These are phyloP conservation scores for Leptinotarsa undecemlineata DNA, from an alignment of 1,140 invertebrate species.

Conservation along the genomic window DNA sequence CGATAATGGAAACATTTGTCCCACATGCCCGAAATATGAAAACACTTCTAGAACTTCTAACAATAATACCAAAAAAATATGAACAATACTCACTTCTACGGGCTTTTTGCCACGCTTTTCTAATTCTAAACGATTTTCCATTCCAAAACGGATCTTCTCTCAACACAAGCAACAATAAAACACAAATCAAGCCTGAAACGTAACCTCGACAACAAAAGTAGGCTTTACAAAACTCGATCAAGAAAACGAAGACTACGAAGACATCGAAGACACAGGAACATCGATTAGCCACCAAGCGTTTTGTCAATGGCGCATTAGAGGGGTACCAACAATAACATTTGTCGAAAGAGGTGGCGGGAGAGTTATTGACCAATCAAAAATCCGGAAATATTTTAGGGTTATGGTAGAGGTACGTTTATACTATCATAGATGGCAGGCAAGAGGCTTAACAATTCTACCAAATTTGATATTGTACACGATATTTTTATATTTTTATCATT, in stretches of 20 bases:
- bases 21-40: slow-evolving; percentile 27
- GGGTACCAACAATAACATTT: slow-evolving; percentile 37
- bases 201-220: slow-evolving; percentile 26
- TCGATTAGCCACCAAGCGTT: slow-evolving; percentile 35
- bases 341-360: slow-evolving; percentile 29
- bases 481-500: too few relatives aligned
- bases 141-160: slow-evolving; percentile 52
- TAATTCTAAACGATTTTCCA: slow-evolving; percentile 91
- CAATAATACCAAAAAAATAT: slow-evolving; percentile 19
- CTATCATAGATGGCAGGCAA: too few relatives aligned
- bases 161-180: slow-evolving; percentile 25
- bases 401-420: not conserved
- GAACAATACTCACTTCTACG: slow-evolving; percentile 71
- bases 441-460: too few relatives aligned
- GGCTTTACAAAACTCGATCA: slow-evolving; percentile 28
- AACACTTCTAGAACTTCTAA: slow-evolving; percentile 22
- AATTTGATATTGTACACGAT: too few relatives aligned
- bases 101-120: slow-evolving; percentile 83
- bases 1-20: slow-evolving; percentile 10
- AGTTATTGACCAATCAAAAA: slow-evolving; percentile 31
- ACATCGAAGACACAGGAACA: slow-evolving; percentile 30
- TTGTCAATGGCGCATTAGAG: slow-evolving; percentile 32
- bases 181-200: slow-evolving; percentile 22
- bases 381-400: slow-evolving; percentile 21
- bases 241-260: slow-evolving; percentile 18